Base-by-base conservation (phyloP, 2,888 invertebrate species). In the Coelopa pilipes region DNA sequence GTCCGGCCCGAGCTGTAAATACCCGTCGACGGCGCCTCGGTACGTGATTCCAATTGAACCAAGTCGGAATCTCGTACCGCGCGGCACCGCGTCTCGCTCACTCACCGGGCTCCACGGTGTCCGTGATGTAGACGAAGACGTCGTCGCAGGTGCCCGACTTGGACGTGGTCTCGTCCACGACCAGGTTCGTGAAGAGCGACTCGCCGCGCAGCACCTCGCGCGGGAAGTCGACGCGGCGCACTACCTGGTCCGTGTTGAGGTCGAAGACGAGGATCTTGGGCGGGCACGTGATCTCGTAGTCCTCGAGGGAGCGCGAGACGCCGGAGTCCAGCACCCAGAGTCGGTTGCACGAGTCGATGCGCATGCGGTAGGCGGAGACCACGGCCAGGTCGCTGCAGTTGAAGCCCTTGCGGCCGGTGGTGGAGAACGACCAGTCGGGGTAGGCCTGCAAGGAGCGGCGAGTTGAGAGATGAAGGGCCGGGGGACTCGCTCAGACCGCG, bases 211-310 rank as follows among this genome's bases (percentile, higher is more conserved):
- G 85, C 24, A 93, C 91, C 84, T 93, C 91, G 10, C 90, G 89
- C 0, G 95, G 95, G 83, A 95, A 93, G 78, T 92, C 91, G 24
- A 94, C 90, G 74, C 92, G 84, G 3, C 85, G 78, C 21, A 85
- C 85, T 7, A 84, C 85, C 75, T 89, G 90, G 84, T 94, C 92
- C 0, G 93, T 94, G 70, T 90, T 89, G 82, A 94, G 89, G 82
- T 96, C 94, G 79, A 95, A 93, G 73, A 95, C 91, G 72, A 95
- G 90, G 70, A 95, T 90, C 88, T 95, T 95, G 5, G 95, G 95
- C 0, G 93, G 93, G 82, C 95, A 96, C 15, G 90, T 89, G 13
- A 89, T 86, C 68, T 88, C 89, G 81, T 91, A 92, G 77, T 92
- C 91, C 76, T 92, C 92, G 66, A 92, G 82, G 0, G 92, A 92